A percentile compares a stretch with the other conserved stretches of the same genome.
phyloP scores from a whole-genome alignment of 2,797 vertebrate genomes.

The Aplochiton taeniatus region DNA sequence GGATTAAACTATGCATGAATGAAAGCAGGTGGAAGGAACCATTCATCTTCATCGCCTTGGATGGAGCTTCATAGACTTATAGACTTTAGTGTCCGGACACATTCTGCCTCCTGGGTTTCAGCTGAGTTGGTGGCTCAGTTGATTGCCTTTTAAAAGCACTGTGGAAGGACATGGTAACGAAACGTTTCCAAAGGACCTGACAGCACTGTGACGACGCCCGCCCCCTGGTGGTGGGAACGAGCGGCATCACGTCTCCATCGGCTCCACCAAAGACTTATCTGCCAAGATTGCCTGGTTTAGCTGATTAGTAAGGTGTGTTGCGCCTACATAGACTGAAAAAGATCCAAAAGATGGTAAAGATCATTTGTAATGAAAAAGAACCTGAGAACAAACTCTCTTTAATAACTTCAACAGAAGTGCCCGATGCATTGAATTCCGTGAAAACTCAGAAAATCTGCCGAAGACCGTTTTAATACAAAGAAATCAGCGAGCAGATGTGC shows the following conservation, averaged over 20 bases:
- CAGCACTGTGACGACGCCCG: too few relatives aligned
- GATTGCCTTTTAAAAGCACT: constrained; percentile 35
- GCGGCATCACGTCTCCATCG: too few relatives aligned
- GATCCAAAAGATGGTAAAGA: too few relatives aligned
- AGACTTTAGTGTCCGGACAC: constrained; percentile 47
- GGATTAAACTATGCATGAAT: constrained; percentile 69
- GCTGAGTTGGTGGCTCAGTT: constrained; percentile 17
- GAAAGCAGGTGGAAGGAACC: constrained; percentile 50
- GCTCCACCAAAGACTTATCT: too few relatives aligned
- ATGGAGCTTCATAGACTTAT: background rate
- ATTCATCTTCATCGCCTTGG: constrained; percentile 15
- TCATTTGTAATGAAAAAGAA: constrained; percentile 41
- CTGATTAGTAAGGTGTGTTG: too few relatives aligned
- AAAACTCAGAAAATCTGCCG: constrained; percentile 60
- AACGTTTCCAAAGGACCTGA: constrained; percentile 47
- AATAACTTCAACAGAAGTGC: constrained; percentile 26
- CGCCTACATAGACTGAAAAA: too few relatives aligned
- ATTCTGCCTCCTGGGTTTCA: constrained; percentile 52
- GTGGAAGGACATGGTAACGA: constrained; percentile 47
- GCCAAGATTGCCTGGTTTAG: too few relatives aligned
- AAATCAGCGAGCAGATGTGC: constrained; percentile 59
- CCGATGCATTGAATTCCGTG: constrained; percentile 57
- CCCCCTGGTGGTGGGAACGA: too few relatives aligned
- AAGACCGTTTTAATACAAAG: constrained; percentile 52
- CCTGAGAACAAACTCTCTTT: background rate